Percentiles rank a stretch among this genome's conserved stretches.
Conservation (phyloP, 2,888 invertebrate genomes). For the Xiphydria camelus region DNA sequence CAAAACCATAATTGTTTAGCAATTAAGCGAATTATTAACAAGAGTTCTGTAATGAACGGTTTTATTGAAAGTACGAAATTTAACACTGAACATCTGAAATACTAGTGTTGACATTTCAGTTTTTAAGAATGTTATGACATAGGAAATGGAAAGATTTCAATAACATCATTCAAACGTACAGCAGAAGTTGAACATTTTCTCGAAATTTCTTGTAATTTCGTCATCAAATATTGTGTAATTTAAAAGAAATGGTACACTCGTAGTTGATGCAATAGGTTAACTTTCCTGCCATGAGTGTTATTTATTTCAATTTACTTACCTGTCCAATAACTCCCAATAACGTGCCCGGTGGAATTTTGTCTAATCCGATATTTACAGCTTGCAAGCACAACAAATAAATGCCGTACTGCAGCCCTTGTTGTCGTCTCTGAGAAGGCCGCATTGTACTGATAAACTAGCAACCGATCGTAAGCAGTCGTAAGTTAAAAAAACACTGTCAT, state of each 20-base stretch:
- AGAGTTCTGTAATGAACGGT: too few relatives aligned
- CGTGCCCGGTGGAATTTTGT: slow-evolving; percentile 63
- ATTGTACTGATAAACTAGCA: slow-evolving; percentile 4
- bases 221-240: too few relatives aligned
- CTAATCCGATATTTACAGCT: slow-evolving; percentile 55
- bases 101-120: too few relatives aligned
- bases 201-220: too few relatives aligned
- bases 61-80: not conserved
- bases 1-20: slow-evolving; percentile 23
- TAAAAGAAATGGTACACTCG: too few relatives aligned
- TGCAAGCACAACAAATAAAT: slow-evolving; percentile 46
- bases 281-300: too few relatives aligned
- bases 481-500: too few relatives aligned
- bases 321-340: slow-evolving; percentile 56
- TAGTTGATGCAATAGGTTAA: not conserved
- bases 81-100: not conserved
- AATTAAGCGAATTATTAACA: too few relatives aligned
- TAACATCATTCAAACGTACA: not conserved
- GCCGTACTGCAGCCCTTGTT: slow-evolving; percentile 48
- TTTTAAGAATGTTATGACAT: not conserved
- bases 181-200: too few relatives aligned
- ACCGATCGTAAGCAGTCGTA: too few relatives aligned
- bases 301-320: slow-evolving; percentile 47
- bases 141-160: too few relatives aligned
- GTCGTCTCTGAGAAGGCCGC: slow-evolving; percentile 43